Evolutionary conservation across 2,113 vertebrate species (phyloP), one percentile per base, ranked within the genome.

Genomic region (Perca flavescens): DNA sequence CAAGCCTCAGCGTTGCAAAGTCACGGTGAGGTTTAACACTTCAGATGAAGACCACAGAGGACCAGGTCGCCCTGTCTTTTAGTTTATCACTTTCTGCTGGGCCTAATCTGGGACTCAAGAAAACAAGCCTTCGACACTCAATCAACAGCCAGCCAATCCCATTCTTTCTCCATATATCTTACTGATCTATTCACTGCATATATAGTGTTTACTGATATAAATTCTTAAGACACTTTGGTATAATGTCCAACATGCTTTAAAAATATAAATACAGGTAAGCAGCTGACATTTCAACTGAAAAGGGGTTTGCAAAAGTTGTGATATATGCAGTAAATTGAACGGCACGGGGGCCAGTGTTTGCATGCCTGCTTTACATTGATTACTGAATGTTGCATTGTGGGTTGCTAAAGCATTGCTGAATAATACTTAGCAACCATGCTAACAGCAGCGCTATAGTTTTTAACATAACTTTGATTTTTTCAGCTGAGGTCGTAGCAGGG

Each of bases 1-100:
- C 87, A 88, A 69, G 88, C 80, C 78, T 79, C 58, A 46, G 79
- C 71, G 62, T 77, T 91, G 82, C 82, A 69, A 87, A 92, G 89
- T 91, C 89, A 90, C 91, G 88, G 89, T 88, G 92, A 93, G 92
- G 87, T 92, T 92, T 92, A 88, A 71, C 92, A 90, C 90, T 89
- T 91, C 80, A 83, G 57, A 92, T 85, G 88, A 91, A 69, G 89
- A 92, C 4, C 81, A 84, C 77, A 79, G 58, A 87, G 79, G 82
- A 91, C 78, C 87, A 69, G 77, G 88, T 91, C 79, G 69, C 86
- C 60, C 80, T 65, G 74, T 84, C 88, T 86, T 88, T 90, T 87
- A 87, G 89, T 89, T 91, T 87, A 80, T 84, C 85, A 85, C 83
- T 82, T 90, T 82, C 70, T 69, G 52, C 77, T 14, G 40, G 67